Evolutionary conservation across 2,888 invertebrate genomes (phyloP), one percentile per base, ranked within the genome.

Genomic region (Drosophila planitibia): DNA sequence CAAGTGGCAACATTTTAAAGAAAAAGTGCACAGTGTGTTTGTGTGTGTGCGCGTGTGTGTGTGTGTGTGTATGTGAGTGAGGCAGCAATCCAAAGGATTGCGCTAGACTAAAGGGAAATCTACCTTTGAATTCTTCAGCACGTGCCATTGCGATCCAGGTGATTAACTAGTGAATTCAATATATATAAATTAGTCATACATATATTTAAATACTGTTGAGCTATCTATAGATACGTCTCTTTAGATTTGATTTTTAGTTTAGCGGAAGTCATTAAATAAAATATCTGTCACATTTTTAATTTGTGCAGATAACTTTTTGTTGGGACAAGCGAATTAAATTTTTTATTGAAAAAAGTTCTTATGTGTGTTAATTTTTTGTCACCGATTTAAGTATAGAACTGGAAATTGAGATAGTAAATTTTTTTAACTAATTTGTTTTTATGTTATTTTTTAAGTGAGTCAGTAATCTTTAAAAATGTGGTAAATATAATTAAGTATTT

Each of bases 121-220:
- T 30, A 75, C 71, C 72, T 87, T 89, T 90, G 85, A 91, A 92
- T 91, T 91, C 92, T 92, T 91, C 92, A 91, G 87, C 89, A 90
- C 89, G 93, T 93, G 93, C 91, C 93, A 93, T 92, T 86, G 82
- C 84, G 91, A 91, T 93, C 92, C 92, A 93, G 92, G 92, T 93
- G 90, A 79, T 73, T 79, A 77, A 61, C 49, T 58, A 60, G 60
- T 74, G 70, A 33, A 54, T 16, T 41, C 25, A 19, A 30, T 4
- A 37, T 19, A 41, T 12, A 37, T 19, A 25, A 25, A 25, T 25
- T 35, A 28, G n/a, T 4, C 35, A 41, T 25, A 19, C 9, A 19
- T 35, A 66, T 10, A 28, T 25, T 37, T 32, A 32, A 41, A 49
- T 37, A 30, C 9, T 4, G 63, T n/a, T 10, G 6, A 30, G 22